Percentiles rank a stretch among this genome's conserved stretches.
Conservation (phyloP, 2,888 invertebrate species). For the Laothoe populi region DNA sequence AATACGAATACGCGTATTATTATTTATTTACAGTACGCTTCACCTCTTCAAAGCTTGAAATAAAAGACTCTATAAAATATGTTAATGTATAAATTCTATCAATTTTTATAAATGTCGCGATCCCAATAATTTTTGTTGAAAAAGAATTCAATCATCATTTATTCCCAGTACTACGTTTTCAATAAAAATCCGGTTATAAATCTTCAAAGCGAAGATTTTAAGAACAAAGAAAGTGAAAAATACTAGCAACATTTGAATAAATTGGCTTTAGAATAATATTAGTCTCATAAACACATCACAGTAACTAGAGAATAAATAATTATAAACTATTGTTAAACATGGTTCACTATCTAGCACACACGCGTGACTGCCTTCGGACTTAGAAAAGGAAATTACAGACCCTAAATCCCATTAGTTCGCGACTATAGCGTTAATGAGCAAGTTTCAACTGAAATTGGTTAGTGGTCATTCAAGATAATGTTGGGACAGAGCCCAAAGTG, state of each 20-base stretch:
- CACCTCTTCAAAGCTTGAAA: neutral
- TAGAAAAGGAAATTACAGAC: slow-evolving; percentile 29
- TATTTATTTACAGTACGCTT: too few relatives aligned
- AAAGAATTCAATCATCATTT: slow-evolving; percentile 10
- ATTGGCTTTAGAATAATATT: neutral
- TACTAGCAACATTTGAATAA: neutral
- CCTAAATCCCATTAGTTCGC: slow-evolving; percentile 30
- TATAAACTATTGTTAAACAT: neutral
- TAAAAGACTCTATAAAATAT: neutral
- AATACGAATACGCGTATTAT: too few relatives aligned
- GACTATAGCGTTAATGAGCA: slow-evolving; percentile 31
- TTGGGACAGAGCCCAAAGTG: neutral
- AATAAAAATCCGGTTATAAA: neutral
- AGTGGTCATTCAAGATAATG: slow-evolving; percentile 32
- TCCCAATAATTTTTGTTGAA: neutral
- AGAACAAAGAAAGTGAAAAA: neutral
- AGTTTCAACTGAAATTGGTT: slow-evolving; percentile 32
- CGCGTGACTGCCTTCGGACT: slow-evolving; percentile 19
- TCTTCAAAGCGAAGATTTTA: neutral
- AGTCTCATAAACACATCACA: neutral
- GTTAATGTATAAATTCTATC: neutral
- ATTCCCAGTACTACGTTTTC: neutral
- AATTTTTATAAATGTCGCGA: neutral
- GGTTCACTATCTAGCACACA: slow-evolving; percentile 21
- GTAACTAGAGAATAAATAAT: neutral